Base-by-base conservation (phyloP, 2,797 vertebrate species). In the Sebastes matsubarae region DNA sequence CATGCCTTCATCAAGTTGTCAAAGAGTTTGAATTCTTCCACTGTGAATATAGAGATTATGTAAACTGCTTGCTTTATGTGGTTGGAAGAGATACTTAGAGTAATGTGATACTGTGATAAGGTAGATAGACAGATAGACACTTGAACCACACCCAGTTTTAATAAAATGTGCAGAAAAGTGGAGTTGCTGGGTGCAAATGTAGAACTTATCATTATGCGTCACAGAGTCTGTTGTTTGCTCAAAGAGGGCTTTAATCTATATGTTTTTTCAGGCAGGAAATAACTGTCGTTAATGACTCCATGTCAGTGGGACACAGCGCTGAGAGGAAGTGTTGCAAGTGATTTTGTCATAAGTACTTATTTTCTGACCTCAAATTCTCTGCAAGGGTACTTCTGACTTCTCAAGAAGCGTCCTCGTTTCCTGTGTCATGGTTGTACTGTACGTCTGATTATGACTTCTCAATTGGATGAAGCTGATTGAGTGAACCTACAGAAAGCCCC, bases 401-500 rank as follows among this genome's bases (percentile, higher is more conserved):
- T 87, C 22, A 80, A 84, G 82, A 92, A 93, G 32, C n/a, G 18
- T 77, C 72, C 72, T 66, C 81, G 68, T 75, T 92, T 93, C 85
- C 90, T 92, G 86, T 87, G 22, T 12, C 72, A 75, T 29, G 61
- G 12, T 77, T 65, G 8, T 22, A 68, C n/a, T 27, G 20, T 74
- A 68, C 72, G 72, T 84, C 65, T 87, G 76, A 65, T 50, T 80
- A 61, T 80, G 64, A 84, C 75, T 76, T 79, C 78, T 92, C 84
- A 86, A 78, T 36, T 80, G 82, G 75, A 84, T 81, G 80, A 85
- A 76, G 73, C 61, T 81, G 82, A 84, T 65, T 87, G 36, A 82
- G 75, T 58, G 25, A 89, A 89, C 72, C 68, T 67, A 68, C 84
- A 91, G 80, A 94, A 95, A 94, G 70, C 87, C 92, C 91, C 91